Conservation (phyloP, 2,888 invertebrate genomes). For the Stenoptilia bipunctidactyla region DNA sequence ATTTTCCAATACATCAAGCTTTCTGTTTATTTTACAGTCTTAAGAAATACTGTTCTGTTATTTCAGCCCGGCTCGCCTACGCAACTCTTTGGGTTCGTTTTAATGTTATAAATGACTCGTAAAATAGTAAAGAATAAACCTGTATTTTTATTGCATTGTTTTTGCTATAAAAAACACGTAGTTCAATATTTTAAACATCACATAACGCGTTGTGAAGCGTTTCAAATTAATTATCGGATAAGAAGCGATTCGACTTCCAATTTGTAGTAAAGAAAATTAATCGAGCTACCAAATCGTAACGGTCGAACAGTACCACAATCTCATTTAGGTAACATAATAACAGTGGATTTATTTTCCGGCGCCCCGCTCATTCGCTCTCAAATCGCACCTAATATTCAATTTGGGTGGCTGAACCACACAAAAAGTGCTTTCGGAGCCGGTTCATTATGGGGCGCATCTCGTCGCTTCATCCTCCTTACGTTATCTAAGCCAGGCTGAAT, state of each 20-base stretch:
- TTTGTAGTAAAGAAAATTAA: conserved; percentile 23
- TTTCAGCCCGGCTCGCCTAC: conserved; percentile 1
- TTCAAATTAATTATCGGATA: neutral
- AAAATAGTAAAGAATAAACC: too few relatives aligned
- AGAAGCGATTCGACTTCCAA: conserved; percentile 32
- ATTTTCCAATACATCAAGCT: conserved; percentile 41
- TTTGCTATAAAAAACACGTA: too few relatives aligned
- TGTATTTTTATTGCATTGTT: too few relatives aligned
- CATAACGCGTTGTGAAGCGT: too few relatives aligned
- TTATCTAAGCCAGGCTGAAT: conserved; percentile 68
- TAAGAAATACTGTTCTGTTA: conserved; percentile 15
- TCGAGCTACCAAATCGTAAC: conserved; percentile 53
- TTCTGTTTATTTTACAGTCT: conserved; percentile 40
- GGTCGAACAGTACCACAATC: conserved; percentile 55
- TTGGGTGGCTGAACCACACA: conserved; percentile 64
- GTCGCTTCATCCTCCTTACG: conserved; percentile 68
- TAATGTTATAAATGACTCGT: too few relatives aligned
- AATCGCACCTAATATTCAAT: conserved; percentile 71
- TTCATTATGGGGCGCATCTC: conserved; percentile 69
- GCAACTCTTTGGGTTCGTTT: too few relatives aligned
- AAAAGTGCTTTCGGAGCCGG: conserved; percentile 62
- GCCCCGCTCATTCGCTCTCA: conserved; percentile 63
- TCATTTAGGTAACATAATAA: conserved; percentile 68
- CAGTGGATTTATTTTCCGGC: conserved; percentile 63
- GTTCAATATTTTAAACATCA: too few relatives aligned